Percentiles rank a stretch among this genome's conserved stretches.
These are phyloP conservation scores for Drosophila incognita DNA, from an alignment of 2,888 invertebrate genomes.

Conservation along the genomic window DNA sequence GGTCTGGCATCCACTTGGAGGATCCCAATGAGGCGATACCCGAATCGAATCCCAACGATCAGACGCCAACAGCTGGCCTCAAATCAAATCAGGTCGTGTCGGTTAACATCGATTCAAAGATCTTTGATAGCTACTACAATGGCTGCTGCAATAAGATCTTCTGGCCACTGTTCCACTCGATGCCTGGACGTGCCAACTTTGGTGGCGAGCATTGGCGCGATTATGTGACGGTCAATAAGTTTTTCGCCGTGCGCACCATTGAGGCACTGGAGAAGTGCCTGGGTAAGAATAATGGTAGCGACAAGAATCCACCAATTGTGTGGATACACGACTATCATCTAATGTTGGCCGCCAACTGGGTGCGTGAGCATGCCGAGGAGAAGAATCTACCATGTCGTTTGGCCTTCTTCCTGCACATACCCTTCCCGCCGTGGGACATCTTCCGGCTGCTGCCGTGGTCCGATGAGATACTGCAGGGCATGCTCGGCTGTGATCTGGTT, in stretches of 20 bases:
- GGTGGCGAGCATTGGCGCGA: conserved; percentile 93
- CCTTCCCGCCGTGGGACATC: conserved; percentile 97
- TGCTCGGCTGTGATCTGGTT: conserved; percentile 96
- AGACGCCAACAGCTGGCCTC: conserved; percentile 94
- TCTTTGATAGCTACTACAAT: conserved; percentile 95
- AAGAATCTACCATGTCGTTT: conserved; percentile 91
- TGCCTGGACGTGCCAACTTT: conserved; percentile 95
- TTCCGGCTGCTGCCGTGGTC: conserved; percentile 96
- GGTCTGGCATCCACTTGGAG: conserved; percentile 94
- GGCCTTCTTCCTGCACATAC: conserved; percentile 97
- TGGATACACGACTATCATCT: conserved; percentile 98
- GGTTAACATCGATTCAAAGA: conserved; percentile 90
- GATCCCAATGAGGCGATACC: conserved; percentile 92
- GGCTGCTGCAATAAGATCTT: conserved; percentile 96
- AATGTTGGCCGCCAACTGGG: conserved; percentile 96
- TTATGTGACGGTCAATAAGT: conserved; percentile 92
- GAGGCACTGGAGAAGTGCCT: conserved; percentile 87
- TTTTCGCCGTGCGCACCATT: conserved; percentile 93
- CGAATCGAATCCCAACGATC: conserved; percentile 93
- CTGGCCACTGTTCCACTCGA: conserved; percentile 96
- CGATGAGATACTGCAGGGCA: conserved; percentile 96
- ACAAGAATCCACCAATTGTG: conserved; percentile 87
- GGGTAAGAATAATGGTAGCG: conserved; percentile 84
- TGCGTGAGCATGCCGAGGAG: conserved; percentile 93
- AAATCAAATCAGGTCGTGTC: conserved; percentile 93